Evolutionary conservation across 2,888 invertebrate species (phyloP).

Genomic region (Hoplodrina blanda): DNA sequence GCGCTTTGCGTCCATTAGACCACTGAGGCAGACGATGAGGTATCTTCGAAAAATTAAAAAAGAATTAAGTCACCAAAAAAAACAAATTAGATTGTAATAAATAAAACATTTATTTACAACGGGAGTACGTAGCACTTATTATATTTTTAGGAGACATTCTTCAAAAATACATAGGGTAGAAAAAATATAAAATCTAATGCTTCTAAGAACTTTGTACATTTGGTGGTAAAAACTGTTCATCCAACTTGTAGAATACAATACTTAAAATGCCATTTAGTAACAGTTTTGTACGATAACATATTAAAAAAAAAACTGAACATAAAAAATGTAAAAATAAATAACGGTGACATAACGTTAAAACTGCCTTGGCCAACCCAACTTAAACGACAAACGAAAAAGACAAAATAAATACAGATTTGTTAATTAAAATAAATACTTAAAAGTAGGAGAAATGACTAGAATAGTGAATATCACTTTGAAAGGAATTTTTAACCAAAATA

Average conservation of each 20-base stretch:
- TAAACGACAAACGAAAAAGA: constrained; percentile 13
- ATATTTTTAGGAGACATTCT: constrained; percentile 76
- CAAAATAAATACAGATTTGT: constrained; percentile 25
- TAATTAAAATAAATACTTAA: constrained; percentile 36
- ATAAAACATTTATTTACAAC: constrained; percentile 79
- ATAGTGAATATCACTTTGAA: constrained; percentile 54
- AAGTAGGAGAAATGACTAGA: constrained; percentile 68
- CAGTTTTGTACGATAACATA: constrained; percentile 5
- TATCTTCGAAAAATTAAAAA: too few species aligned
- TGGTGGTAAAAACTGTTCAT: constrained; percentile 14
- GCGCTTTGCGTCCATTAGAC: too few species aligned
- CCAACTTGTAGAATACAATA: not conserved
- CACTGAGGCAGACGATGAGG: too few species aligned
- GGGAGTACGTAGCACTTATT: constrained; percentile 85
- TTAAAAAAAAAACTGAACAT: constrained; percentile 4
- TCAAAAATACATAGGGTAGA: constrained; percentile 58
- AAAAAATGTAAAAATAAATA: constrained; percentile 9
- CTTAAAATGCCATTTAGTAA: constrained; percentile 31
- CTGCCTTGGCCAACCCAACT: constrained; percentile 8
- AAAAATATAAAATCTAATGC: constrained; percentile 60
- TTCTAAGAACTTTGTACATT: constrained; percentile 39
- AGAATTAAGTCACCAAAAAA: constrained; percentile 35
- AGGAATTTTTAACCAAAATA: constrained; percentile 25
- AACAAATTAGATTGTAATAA: constrained; percentile 61
- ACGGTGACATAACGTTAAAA: not conserved